Conservation (phyloP, 2,888 invertebrate species). For the Drosophila anomalipes region DNA sequence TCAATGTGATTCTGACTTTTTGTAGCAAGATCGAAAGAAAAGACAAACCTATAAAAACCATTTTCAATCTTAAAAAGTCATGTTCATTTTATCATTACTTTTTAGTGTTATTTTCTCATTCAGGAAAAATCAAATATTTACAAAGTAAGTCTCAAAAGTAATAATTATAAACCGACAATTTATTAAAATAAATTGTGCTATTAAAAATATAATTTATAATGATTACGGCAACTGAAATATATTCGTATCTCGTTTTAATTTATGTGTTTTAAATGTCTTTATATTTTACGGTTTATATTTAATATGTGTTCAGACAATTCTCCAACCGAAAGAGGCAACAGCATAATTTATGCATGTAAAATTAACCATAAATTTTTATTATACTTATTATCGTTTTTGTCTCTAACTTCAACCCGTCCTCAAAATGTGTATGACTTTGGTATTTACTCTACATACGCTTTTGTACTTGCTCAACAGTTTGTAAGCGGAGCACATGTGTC, state of each 20-base stretch:
- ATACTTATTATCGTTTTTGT: background rate
- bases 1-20: background rate
- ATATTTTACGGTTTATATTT: background rate
- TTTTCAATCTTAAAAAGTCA: background rate
- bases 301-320: background rate
- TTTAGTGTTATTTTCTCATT: background rate
- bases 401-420: background rate
- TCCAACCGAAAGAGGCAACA: background rate
- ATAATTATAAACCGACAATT: background rate
- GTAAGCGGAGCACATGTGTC: constrained; percentile 8
- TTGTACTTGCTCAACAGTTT: constrained; percentile 2
- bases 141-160: background rate
- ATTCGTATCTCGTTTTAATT: background rate
- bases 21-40: background rate
- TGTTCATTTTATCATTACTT: background rate
- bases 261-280: background rate
- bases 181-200: background rate
- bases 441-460: background rate
- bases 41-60: background rate
- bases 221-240: background rate
- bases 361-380: background rate
- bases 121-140: background rate
- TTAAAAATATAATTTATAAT: background rate
- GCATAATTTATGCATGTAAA: background rate
- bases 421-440: background rate